A percentile compares a stretch with the other conserved stretches of the same genome.
phyloP scores from a whole-genome alignment of 2,797 vertebrate species.

The Poecilia picta region DNA sequence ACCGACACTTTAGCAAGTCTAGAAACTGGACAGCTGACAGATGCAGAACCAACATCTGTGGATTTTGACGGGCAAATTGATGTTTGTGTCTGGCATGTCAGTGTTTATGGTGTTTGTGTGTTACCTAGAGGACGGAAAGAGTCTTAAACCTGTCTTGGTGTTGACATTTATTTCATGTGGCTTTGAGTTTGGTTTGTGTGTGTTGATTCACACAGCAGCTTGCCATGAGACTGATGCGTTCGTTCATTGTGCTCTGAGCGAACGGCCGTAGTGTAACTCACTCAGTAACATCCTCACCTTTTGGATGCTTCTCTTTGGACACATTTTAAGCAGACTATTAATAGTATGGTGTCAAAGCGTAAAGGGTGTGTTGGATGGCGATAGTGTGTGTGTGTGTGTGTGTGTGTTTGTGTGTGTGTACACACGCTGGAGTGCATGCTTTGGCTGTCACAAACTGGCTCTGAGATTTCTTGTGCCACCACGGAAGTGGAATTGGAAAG shows the following conservation, averaged over 20 bases:
- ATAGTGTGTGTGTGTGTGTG: conserved; percentile 2
- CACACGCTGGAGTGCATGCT: conserved; percentile 46
- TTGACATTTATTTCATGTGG: conserved; percentile 27
- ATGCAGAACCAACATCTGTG: conserved; percentile 18
- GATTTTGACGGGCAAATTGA: conserved; percentile 26
- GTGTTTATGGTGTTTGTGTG: conserved; percentile 25
- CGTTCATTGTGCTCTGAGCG: conserved; percentile 8
- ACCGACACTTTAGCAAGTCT: conserved; percentile 13
- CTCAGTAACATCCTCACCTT: conserved; percentile 51
- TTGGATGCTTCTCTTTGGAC: conserved; percentile 48
- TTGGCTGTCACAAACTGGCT: conserved; percentile 75
- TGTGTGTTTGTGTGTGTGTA: conserved; percentile 2
- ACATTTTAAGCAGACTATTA: conserved; percentile 49
- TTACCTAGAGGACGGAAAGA: conserved; percentile 22
- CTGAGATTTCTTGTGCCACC: conserved; percentile 72
- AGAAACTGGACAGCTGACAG: conserved; percentile 22
- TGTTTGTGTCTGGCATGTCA: conserved; percentile 14
- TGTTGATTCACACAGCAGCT: conserved; percentile 33
- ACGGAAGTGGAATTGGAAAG: conserved; percentile 75
- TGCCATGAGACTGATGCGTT: conserved; percentile 26
- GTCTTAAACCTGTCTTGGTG: conserved; percentile 18
- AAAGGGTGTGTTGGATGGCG: conserved; percentile 33
- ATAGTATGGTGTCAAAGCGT: conserved; percentile 53
- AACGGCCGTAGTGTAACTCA: conserved; percentile 3
- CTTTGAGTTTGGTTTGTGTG: conserved; percentile 35